Conservation (phyloP, 2,797 vertebrate species). For the Psittacula echo region DNA sequence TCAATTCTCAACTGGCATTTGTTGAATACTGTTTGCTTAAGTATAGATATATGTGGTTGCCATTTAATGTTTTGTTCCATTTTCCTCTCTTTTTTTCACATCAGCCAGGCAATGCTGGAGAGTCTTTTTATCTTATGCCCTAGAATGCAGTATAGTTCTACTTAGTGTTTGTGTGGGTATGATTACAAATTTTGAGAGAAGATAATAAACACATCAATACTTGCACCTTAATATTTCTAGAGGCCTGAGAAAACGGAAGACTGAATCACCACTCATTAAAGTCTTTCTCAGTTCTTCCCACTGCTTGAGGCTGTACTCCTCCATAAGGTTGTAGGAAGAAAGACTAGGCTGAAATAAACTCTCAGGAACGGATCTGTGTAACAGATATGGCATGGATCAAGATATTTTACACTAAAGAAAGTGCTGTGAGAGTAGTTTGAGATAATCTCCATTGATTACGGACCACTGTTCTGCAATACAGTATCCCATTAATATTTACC, state of each 20-base stretch:
- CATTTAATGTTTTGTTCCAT: background rate
- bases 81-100: background rate
- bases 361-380: background rate
- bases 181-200: background rate
- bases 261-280: background rate
- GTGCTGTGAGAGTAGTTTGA: background rate
- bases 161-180: background rate
- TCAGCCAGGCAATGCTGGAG: background rate
- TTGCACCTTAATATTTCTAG: background rate
- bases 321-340: background rate
- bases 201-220: background rate
- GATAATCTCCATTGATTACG: background rate
- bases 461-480: background rate
- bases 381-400: background rate
- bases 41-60: background rate
- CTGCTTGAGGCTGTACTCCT: background rate
- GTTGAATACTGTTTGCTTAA: background rate
- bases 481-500: background rate
- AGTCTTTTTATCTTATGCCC: background rate
- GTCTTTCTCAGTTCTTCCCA: background rate
- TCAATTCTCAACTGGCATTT: background rate
- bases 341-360: background rate
- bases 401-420: background rate
- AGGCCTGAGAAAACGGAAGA: background rate
- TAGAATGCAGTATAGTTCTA: background rate